These are phyloP conservation scores for Rhogogaster chlorosoma DNA, from an alignment of 2,888 invertebrate genomes.

Conservation along the genomic window DNA sequence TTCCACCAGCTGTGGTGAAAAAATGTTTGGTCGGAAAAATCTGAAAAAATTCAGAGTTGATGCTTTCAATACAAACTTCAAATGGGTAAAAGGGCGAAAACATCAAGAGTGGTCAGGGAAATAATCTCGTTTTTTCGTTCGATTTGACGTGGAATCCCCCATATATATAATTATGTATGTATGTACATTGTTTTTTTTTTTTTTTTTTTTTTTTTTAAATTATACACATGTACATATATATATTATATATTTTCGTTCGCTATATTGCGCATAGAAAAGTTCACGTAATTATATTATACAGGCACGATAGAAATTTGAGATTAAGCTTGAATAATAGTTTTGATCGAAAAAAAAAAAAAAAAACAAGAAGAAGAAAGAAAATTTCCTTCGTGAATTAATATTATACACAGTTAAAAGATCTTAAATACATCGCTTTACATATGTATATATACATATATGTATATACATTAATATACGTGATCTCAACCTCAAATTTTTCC, in stretches of 20 bases:
- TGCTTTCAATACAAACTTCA: too few species aligned
- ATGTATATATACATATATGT: background rate
- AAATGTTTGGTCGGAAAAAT: too few species aligned
- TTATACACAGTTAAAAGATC: background rate
- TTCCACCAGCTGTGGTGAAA: too few species aligned
- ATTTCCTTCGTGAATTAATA: background rate
- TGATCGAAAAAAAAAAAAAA: background rate
- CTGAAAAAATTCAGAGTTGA: too few species aligned
- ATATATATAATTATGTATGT: too few species aligned
- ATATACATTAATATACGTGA: background rate
- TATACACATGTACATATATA: background rate
- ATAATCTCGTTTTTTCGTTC: too few species aligned
- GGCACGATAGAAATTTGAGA: conserved; percentile 45
- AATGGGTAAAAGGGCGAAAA: too few species aligned
- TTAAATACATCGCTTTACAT: background rate
- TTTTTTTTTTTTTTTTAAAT: too few species aligned
- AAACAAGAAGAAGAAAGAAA: background rate
- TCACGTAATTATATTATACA: background rate
- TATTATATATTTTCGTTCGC: conserved; percentile 17
- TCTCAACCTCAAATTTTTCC: conserved; percentile 25
- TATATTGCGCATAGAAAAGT: conserved; percentile 40
- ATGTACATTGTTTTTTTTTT: too few species aligned
- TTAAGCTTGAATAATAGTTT: background rate
- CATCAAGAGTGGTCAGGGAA: too few species aligned
- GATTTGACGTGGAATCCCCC: too few species aligned